Conservation (phyloP, 2,797 vertebrate genomes). For the Yasuhikotakia modesta region DNA sequence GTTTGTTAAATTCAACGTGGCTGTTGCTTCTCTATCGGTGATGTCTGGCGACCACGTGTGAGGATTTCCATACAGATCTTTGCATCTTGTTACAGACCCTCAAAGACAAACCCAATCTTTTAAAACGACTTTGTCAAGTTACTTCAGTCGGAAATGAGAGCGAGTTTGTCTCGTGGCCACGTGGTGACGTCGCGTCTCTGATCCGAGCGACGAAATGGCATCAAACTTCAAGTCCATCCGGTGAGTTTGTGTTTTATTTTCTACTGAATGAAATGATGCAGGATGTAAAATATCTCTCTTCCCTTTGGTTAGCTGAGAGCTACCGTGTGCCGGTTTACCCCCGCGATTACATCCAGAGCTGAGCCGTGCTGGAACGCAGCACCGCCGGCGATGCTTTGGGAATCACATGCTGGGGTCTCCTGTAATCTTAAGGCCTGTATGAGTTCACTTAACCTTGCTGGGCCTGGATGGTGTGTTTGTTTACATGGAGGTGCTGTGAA, state of each 20-base stretch:
- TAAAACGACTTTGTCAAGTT: conserved; percentile 9
- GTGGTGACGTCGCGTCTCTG: conserved; percentile 40
- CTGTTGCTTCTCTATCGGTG: no score
- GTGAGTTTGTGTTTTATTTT: conserved; percentile 35
- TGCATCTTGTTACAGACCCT: conserved; percentile 11
- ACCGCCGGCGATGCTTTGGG: background rate
- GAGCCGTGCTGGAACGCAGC: conserved; percentile 29
- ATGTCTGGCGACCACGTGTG: no score
- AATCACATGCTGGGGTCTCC: background rate
- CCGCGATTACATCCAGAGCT: conserved; percentile 5
- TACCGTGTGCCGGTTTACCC: conserved; percentile 41
- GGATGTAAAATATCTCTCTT: conserved; percentile 29
- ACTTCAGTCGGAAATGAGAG: conserved; percentile 10
- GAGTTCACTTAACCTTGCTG: conserved; percentile 5
- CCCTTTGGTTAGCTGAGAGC: conserved; percentile 22
- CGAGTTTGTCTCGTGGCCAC: conserved; percentile 15
- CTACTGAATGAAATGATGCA: conserved; percentile 51
- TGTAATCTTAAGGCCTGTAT: background rate
- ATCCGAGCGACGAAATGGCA: conserved; percentile 19
- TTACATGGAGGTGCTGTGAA: background rate
- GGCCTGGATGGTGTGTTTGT: background rate
- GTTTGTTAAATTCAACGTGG: no score
- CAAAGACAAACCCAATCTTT: conserved; percentile 12
- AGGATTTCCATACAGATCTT: no score
- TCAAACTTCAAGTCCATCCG: background rate